These are phyloP conservation scores for Acanthornis magna DNA, from an alignment of 2,797 vertebrate species.

Conservation along the genomic window DNA sequence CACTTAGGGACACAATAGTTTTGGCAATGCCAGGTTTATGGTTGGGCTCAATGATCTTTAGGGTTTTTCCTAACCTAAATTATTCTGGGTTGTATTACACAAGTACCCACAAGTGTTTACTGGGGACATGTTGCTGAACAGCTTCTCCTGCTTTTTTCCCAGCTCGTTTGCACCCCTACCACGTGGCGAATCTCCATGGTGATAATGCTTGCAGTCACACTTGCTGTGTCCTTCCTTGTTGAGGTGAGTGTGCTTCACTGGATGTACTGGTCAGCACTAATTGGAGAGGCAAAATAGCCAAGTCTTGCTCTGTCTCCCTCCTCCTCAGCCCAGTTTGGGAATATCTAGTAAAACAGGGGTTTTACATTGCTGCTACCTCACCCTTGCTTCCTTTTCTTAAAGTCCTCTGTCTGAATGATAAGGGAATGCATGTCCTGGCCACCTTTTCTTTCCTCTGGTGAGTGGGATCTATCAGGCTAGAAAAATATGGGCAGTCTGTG, in stretches of 20 bases:
- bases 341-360: neutral
- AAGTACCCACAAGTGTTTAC: neutral
- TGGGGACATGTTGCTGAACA: neutral
- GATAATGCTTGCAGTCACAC: slow-evolving; percentile 72
- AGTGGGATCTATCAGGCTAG: neutral
- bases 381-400: neutral
- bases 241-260: slow-evolving; percentile 69
- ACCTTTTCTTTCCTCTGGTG: neutral
- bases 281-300: neutral
- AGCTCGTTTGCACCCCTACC: slow-evolving; percentile 77
- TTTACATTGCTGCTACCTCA: neutral
- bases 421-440: neutral
- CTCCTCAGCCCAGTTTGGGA: neutral
- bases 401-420: neutral
- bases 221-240: slow-evolving; percentile 63
- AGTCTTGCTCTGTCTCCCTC: neutral
- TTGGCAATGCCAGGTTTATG: neutral
- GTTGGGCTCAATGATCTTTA: neutral
- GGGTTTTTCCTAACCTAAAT: neutral
- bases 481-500: neutral
- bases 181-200: slow-evolving; percentile 73
- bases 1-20: neutral
- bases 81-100: neutral
- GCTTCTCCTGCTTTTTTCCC: neutral
- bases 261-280: neutral